Percentiles rank a stretch among this genome's conserved stretches.
phyloP scores from a whole-genome alignment of 2,113 vertebrate genomes.

The Equus przewalskii region DNA sequence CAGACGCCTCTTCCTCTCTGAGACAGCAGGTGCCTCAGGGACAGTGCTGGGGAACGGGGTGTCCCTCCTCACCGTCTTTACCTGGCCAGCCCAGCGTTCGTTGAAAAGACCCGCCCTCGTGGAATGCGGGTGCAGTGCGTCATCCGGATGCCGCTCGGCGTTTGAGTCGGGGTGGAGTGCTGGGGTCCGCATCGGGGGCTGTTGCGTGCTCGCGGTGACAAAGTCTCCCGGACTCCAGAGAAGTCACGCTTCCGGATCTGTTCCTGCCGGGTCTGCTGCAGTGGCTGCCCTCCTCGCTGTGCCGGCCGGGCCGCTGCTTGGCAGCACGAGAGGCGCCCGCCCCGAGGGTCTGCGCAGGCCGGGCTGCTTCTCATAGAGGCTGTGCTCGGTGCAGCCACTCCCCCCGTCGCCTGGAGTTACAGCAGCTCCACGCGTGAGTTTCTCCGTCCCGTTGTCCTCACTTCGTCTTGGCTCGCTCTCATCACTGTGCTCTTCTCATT shows the following conservation, averaged over 20 bases:
- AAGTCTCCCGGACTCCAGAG: neutral
- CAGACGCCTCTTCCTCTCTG: neutral
- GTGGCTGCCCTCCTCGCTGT: no score
- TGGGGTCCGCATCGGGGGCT: no score
- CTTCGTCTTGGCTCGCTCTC: accelerated
- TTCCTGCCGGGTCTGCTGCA: accelerated
- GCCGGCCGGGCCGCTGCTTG: accelerated
- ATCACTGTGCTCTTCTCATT: neutral
- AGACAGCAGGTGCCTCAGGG: accelerated
- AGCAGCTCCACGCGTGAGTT: accelerated
- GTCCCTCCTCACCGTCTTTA: neutral
- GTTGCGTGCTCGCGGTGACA: accelerated
- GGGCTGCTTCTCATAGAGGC: neutral
- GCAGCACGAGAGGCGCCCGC: accelerated
- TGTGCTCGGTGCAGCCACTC: accelerated
- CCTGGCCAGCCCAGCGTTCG: neutral
- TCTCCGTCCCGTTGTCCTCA: accelerated
- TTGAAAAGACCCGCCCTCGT: neutral
- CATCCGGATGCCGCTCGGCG: no score
- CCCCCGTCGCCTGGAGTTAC: accelerated
- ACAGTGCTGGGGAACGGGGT: neutral
- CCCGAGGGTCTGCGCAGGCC: accelerated
- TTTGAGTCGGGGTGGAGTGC: neutral
- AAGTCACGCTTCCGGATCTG: neutral
- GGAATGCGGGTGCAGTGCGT: neutral